These are phyloP conservation scores for Zelleria hepariella DNA, from an alignment of 2,888 invertebrate species.

Conservation along the genomic window DNA sequence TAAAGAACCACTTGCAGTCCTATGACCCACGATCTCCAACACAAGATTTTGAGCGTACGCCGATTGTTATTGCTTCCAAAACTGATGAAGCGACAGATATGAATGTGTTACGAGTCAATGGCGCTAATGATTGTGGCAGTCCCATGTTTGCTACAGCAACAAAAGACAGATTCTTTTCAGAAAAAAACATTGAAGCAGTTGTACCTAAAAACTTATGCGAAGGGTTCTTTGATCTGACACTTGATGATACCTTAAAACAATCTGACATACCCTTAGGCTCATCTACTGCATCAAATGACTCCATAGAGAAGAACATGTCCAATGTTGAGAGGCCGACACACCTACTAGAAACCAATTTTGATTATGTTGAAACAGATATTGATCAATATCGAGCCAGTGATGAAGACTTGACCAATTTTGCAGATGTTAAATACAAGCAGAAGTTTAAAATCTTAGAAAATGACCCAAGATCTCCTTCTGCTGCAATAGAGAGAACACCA, in stretches of 20 bases:
- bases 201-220: slow-evolving; percentile 54
- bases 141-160: slow-evolving; percentile 32
- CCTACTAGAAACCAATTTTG: slow-evolving; percentile 74
- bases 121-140: slow-evolving; percentile 30
- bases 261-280: slow-evolving; percentile 48
- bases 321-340: slow-evolving; percentile 46
- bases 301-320: slow-evolving; percentile 44
- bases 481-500: slow-evolving; percentile 63
- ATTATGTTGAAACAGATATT: slow-evolving; percentile 58
- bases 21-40: slow-evolving; percentile 74
- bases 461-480: slow-evolving; percentile 64
- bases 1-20: slow-evolving; percentile 60
- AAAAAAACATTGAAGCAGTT: slow-evolving; percentile 22
- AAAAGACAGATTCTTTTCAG: not conserved
- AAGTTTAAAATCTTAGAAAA: slow-evolving; percentile 39
- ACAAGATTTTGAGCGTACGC: slow-evolving; percentile 73
- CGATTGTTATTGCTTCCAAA: slow-evolving; percentile 52
- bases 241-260: slow-evolving; percentile 50
- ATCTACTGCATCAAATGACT: slow-evolving; percentile 54
- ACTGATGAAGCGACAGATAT: slow-evolving; percentile 27
- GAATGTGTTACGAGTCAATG: slow-evolving; percentile 22
- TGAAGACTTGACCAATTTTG: slow-evolving; percentile 12
- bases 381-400: slow-evolving; percentile 33
- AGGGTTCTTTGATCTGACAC: slow-evolving; percentile 44
- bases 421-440: slow-evolving; percentile 13